Conservation (phyloP, 2,888 invertebrate species). For the Acleris emargana region DNA sequence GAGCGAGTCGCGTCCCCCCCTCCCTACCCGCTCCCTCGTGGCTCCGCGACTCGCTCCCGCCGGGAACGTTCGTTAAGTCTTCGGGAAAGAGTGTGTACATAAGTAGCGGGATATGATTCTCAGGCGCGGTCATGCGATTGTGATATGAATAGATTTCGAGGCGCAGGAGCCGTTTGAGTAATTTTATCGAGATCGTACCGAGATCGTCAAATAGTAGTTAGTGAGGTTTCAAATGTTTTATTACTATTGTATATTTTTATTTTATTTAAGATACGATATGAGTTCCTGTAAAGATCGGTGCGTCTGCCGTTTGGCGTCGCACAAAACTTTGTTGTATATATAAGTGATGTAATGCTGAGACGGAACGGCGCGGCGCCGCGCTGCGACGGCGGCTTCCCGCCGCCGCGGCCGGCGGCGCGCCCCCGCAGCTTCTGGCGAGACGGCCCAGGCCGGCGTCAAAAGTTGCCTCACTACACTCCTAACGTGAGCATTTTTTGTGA, state of each 20-base stretch:
- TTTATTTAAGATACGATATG: conserved; percentile 82
- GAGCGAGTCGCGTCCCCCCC: conserved; percentile 45
- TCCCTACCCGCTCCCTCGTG: conserved; percentile 33
- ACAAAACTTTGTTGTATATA: conserved; percentile 72
- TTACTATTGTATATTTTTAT: conserved; percentile 80
- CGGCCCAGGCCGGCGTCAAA: conserved; percentile 57
- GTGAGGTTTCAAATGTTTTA: conserved; percentile 84
- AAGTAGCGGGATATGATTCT: conserved; percentile 81
- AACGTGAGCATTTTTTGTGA: conserved; percentile 81
- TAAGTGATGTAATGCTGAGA: conserved; percentile 69
- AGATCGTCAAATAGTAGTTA: conserved; percentile 82
- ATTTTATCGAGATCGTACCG: conserved; percentile 78
- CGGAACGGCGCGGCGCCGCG: conserved; percentile 38
- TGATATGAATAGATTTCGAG: conserved; percentile 83
- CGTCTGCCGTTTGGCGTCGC: conserved; percentile 63
- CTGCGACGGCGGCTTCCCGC: conserved; percentile 33
- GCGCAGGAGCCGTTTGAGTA: conserved; percentile 79
- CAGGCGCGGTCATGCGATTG: conserved; percentile 83
- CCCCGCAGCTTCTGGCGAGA: conserved; percentile 37
- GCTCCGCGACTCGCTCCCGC: conserved; percentile 49
- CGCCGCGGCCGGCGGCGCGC: conserved; percentile 45
- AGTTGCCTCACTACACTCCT: conserved; percentile 76
- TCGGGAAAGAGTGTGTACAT: conserved; percentile 80
- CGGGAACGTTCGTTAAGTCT: conserved; percentile 55
- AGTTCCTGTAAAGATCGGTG: conserved; percentile 82